A percentile compares a stretch with the other conserved stretches of the same genome.
phyloP scores from a whole-genome alignment of 37 sponge, comb jelly and placozoan genomes.

The Haliclona indistincta region DNA sequence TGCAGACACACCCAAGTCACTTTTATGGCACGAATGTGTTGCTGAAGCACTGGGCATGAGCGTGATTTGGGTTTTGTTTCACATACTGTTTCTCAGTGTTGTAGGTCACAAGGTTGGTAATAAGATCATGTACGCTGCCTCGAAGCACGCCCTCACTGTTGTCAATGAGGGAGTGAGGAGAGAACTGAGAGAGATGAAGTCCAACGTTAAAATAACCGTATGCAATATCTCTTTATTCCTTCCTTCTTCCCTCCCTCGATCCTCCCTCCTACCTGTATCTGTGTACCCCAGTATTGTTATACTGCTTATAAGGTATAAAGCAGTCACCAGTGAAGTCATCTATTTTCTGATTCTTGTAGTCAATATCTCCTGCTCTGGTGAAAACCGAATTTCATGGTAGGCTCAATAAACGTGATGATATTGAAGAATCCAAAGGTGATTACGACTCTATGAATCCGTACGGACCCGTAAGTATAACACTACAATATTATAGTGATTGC shows the following conservation, averaged over 20 bases:
- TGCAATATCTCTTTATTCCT: not conserved
- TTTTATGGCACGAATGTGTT: no score
- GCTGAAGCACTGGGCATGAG: no score
- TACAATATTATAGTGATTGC: no score
- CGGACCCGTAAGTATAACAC: not conserved
- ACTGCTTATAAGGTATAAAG: no score
- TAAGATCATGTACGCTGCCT: slow-evolving; percentile 69
- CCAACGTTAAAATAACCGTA: slow-evolving; percentile 67
- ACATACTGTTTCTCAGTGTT: slow-evolving; percentile 49
- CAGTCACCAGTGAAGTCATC: no score
- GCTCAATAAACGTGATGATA: slow-evolving; percentile 15
- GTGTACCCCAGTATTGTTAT: no score
- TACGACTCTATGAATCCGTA: not conserved
- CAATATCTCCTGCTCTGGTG: slow-evolving; percentile 78
- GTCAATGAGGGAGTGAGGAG: slow-evolving; percentile 71
- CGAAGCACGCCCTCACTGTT: slow-evolving; percentile 84
- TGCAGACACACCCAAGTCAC: no score
- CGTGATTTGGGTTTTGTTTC: no score
- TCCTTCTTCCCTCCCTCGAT: no score
- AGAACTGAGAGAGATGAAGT: slow-evolving; percentile 75
- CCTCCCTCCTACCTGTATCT: no score
- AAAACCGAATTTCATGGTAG: slow-evolving; percentile 67
- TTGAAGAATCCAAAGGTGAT: slow-evolving; percentile 27
- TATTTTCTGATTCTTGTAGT: slow-evolving; percentile 31
- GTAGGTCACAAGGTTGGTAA: slow-evolving; percentile 57